Percentiles rank a stretch among this genome's conserved stretches.
Conservation (phyloP, 1,140 invertebrate species). For the Drosophila rufa region DNA sequence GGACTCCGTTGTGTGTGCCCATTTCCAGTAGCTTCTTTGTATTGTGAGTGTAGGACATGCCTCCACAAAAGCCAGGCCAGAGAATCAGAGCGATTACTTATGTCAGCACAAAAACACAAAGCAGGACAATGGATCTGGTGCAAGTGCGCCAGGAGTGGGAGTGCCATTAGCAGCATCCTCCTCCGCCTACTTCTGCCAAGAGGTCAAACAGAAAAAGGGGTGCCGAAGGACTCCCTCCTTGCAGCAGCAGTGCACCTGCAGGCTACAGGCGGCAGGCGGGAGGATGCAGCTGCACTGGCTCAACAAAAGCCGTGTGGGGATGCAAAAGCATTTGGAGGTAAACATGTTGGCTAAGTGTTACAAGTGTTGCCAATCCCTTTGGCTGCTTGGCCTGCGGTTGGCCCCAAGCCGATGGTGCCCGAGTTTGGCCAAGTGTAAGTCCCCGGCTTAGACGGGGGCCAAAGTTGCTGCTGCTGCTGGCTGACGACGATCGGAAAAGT, state of each 20-base stretch:
- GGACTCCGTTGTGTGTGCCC: background rate
- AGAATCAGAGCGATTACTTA: conserved; percentile 69
- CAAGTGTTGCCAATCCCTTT: conserved; percentile 65
- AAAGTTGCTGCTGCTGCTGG: conserved; percentile 39
- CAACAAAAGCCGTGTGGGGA: conserved; percentile 33
- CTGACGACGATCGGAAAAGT: conserved; percentile 55
- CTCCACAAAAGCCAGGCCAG: conserved; percentile 27
- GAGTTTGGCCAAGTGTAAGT: conserved; percentile 72
- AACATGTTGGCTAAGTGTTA: conserved; percentile 66
- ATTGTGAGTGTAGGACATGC: conserved; percentile 10
- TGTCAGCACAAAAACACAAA: conserved; percentile 69
- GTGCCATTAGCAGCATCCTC: conserved; percentile 60
- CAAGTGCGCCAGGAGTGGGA: conserved; percentile 6
- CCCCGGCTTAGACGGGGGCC: conserved; percentile 47
- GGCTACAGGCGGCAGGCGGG: conserved; percentile 5
- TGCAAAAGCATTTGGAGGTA: conserved; percentile 64
- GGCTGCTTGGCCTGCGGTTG: conserved; percentile 40
- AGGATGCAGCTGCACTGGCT: conserved; percentile 30
- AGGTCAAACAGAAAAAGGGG: conserved; percentile 52
- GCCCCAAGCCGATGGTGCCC: conserved; percentile 37
- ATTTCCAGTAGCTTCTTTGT: conserved; percentile 8
- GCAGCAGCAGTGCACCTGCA: conserved; percentile 13
- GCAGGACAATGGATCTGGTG: conserved; percentile 51
- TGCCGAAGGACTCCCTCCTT: background rate
- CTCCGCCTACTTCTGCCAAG: conserved; percentile 20